phyloP scores from a whole-genome alignment of 2,797 vertebrate genomes.

The Epinephelus coioides region DNA sequence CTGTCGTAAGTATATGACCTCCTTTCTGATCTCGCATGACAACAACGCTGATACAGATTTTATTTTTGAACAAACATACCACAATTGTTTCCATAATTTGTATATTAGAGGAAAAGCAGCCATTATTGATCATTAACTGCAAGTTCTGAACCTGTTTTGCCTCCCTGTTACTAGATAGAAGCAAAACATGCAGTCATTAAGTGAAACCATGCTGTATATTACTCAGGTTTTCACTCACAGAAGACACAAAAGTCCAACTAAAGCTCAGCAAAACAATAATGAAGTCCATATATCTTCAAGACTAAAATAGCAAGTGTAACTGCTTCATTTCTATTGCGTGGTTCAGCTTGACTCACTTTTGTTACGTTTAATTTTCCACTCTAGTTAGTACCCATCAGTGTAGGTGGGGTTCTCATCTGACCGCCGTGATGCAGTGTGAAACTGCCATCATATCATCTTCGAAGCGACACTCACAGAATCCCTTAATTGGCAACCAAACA shows the following conservation, averaged over 20 bases:
- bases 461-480: too few relatives aligned
- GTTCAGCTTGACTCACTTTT: too few relatives aligned
- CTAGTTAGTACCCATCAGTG: too few relatives aligned
- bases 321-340: too few relatives aligned
- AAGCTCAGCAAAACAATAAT: not conserved
- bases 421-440: too few relatives aligned
- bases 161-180: not conserved
- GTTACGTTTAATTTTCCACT: too few relatives aligned
- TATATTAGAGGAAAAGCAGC: not conserved
- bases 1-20: slow-evolving; percentile 1
- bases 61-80: not conserved
- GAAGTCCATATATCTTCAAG: not conserved
- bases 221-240: too few relatives aligned
- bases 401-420: too few relatives aligned
- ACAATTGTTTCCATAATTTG: not conserved
- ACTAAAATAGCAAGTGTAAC: not conserved
- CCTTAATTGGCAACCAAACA: too few relatives aligned
- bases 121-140: not conserved
- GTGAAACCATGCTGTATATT: not conserved
- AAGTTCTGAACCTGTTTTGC: not conserved
- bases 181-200: not conserved
- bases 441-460: too few relatives aligned
- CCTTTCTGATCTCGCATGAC: not conserved
- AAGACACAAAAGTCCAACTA: not conserved
- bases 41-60: not conserved